Conservation (phyloP, 2,113 vertebrate genomes). For the Bubalus kerabau region DNA sequence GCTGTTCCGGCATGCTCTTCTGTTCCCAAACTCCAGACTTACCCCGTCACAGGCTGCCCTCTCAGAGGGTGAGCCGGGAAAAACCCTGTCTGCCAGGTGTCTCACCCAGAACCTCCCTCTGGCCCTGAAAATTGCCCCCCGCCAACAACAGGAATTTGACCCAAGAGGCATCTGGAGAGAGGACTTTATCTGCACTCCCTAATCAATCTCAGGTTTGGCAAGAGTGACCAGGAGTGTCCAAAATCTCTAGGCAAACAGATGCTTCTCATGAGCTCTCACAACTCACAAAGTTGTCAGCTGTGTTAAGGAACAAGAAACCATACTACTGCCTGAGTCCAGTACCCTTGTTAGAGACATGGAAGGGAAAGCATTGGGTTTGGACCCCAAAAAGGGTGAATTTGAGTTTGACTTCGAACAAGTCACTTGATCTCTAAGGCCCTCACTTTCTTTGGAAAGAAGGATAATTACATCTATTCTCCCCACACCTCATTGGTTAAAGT, state of each 20-base stretch:
- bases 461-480: neutral
- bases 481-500: neutral
- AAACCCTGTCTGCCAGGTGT: neutral
- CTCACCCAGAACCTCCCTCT: neutral
- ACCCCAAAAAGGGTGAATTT: neutral
- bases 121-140: neutral
- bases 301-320: neutral
- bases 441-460: neutral
- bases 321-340: neutral
- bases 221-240: neutral
- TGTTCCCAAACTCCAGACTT: neutral
- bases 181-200: neutral
- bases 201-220: constrained; percentile 46
- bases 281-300: constrained; percentile 10
- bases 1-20: neutral
- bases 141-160: neutral
- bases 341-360: neutral
- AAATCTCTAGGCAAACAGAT: constrained; percentile 11
- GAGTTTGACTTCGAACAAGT: neutral
- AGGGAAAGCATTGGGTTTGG: neutral
- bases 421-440: neutral
- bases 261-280: constrained; percentile 1
- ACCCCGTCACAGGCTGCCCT: neutral
- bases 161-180: neutral
- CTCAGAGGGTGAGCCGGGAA: neutral